A percentile compares a stretch with the other conserved stretches of the same genome.
phyloP scores from a whole-genome alignment of 2,797 vertebrate genomes.

The Adelosebastes latens region DNA sequence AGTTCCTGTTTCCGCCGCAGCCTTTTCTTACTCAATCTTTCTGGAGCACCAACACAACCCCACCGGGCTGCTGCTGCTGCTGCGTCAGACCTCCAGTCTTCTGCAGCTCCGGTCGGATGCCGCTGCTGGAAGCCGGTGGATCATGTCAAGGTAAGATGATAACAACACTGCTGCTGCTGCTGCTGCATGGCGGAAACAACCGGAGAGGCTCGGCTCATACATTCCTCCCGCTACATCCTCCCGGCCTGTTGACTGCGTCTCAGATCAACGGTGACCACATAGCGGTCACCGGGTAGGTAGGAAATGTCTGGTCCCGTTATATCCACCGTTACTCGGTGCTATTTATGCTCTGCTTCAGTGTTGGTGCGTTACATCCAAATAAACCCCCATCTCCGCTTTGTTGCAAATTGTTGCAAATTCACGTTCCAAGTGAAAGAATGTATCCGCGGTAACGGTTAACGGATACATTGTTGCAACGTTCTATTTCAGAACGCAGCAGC shows the following conservation, averaged over 20 bases:
- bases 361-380: background rate
- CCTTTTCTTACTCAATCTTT: slow-evolving; percentile 29
- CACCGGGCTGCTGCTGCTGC: slow-evolving; percentile 8
- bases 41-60: slow-evolving; percentile 36
- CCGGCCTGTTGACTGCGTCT: slow-evolving; percentile 81
- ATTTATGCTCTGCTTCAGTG: background rate
- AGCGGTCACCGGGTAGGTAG: slow-evolving; percentile 50
- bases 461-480: too few relatives aligned
- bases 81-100: slow-evolving; percentile 44
- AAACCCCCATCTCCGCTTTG: background rate
- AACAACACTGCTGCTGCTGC: background rate
- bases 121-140: slow-evolving; percentile 49
- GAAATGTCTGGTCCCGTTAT: slow-evolving; percentile 31
- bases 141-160: slow-evolving; percentile 61
- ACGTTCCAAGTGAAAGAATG: slow-evolving; percentile 29
- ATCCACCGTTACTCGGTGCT: background rate
- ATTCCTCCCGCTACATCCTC: slow-evolving; percentile 57
- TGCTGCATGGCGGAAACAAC: slow-evolving; percentile 36
- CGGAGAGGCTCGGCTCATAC: slow-evolving; percentile 7
- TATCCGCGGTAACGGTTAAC: background rate
- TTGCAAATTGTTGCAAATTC: background rate
- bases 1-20: slow-evolving; percentile 74
- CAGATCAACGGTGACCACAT: slow-evolving; percentile 35
- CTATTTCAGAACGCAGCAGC: too few relatives aligned
- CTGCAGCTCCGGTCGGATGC: slow-evolving; percentile 59